phyloP scores from a whole-genome alignment of 2,113 vertebrate genomes.

The Leptosomus discolor region DNA sequence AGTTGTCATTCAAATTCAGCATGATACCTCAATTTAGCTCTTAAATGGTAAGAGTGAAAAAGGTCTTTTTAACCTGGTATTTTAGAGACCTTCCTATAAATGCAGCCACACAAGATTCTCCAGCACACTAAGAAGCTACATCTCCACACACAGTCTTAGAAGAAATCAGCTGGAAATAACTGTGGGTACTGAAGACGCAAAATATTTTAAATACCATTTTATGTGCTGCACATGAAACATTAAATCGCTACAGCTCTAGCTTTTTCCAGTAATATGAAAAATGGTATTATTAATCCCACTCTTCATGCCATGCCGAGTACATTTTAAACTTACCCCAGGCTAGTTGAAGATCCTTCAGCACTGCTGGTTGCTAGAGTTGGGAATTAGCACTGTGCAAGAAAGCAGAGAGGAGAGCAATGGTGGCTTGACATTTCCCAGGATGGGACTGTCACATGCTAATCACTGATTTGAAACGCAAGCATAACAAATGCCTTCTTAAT shows the following conservation, averaged over 20 bases:
- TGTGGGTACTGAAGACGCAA: background rate
- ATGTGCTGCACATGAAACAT: background rate
- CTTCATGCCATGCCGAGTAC: background rate
- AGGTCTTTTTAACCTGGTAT: background rate
- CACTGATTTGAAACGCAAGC: constrained; percentile 68
- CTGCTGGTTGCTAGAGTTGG: constrained; percentile 37
- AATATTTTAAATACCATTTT: background rate
- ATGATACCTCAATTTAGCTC: background rate
- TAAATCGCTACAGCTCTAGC: background rate
- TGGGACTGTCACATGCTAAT: constrained; percentile 73
- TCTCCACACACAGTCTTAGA: background rate
- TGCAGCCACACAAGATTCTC: background rate
- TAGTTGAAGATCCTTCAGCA: constrained; percentile 57
- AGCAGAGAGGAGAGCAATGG: constrained; percentile 45
- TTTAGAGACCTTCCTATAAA: background rate
- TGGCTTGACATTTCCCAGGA: constrained; percentile 59
- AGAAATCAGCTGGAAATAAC: background rate
- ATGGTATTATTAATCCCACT: background rate
- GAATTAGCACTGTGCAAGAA: constrained; percentile 58
- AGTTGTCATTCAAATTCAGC: background rate
- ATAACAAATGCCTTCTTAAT: constrained; percentile 74
- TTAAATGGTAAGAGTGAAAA: background rate
- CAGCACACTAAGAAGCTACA: background rate
- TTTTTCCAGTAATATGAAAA: background rate
- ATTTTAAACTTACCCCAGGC: constrained; percentile 72